Evolutionary conservation across 1,140 invertebrate species (phyloP).

Genomic region (Diabrotica virgifera): DNA sequence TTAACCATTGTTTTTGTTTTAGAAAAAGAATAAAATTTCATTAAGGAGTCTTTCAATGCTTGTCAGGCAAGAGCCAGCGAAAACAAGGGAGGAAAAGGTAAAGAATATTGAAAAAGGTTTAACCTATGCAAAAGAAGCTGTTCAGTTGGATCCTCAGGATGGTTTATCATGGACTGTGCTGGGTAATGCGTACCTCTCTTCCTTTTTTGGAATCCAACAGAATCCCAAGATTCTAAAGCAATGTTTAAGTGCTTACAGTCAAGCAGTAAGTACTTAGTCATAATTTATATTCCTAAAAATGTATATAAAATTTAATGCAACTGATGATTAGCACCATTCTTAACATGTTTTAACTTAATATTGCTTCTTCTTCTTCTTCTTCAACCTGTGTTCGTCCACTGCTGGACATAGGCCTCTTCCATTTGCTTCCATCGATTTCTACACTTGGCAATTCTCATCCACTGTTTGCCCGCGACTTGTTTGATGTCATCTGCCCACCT

Average conservation of each 20-base stretch:
- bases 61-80: constrained; percentile 63
- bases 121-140: constrained; percentile 78
- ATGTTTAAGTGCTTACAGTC: constrained; percentile 76
- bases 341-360: too few relatives aligned
- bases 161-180: constrained; percentile 82
- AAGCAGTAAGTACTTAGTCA: constrained; percentile 67
- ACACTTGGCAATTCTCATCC: too few relatives aligned
- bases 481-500: too few relatives aligned
- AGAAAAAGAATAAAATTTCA: constrained; percentile 77
- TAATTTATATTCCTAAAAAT: too few relatives aligned
- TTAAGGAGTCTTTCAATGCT: constrained; percentile 83
- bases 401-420: too few relatives aligned
- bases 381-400: too few relatives aligned
- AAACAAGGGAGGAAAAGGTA: constrained; percentile 55
- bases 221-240: constrained; percentile 69
- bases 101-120: constrained; percentile 71
- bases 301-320: too few relatives aligned
- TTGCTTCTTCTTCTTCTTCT: too few relatives aligned
- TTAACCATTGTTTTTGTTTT: constrained; percentile 32
- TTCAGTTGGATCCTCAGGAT: constrained; percentile 76
- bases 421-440: too few relatives aligned
- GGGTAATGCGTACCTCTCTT: constrained; percentile 81
- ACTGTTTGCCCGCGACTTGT: too few relatives aligned
- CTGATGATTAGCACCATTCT: too few relatives aligned
- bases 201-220: constrained; percentile 75